Conservation (phyloP, 2,888 invertebrate species). For the Strigamia transsilvanica region DNA sequence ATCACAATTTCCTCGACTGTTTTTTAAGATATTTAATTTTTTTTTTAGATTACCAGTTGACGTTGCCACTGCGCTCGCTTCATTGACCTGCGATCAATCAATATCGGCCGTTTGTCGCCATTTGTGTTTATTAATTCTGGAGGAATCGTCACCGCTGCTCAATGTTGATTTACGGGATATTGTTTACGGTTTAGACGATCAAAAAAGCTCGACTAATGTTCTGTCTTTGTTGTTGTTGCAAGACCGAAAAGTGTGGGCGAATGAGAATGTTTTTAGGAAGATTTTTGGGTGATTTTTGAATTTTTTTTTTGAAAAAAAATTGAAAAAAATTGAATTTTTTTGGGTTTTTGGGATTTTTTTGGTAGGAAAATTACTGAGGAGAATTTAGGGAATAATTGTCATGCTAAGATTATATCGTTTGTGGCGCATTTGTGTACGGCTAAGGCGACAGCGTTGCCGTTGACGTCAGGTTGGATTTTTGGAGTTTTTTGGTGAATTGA, state of each 20-base stretch:
- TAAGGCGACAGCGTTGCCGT: not conserved
- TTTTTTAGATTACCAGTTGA: constrained; percentile 33
- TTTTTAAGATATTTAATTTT: not conserved
- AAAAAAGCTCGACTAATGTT: not conserved
- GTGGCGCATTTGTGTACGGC: not conserved
- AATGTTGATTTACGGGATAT: not conserved
- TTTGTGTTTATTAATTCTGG: constrained; percentile 13
- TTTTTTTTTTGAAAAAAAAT: too few species aligned
- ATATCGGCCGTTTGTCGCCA: not conserved
- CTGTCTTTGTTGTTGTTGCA: not conserved
- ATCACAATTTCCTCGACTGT: not conserved
- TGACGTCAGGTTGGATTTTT: not conserved
- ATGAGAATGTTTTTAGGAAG: not conserved
- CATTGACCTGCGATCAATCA: not conserved
- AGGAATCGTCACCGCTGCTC: not conserved
- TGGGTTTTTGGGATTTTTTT: too few species aligned
- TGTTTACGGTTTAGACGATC: too few species aligned
- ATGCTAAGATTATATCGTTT: not conserved
- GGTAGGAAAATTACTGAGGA: not conserved
- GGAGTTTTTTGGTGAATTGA: not conserved
- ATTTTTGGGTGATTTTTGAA: not conserved
- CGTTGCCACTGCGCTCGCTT: not conserved
- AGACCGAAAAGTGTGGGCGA: not conserved
- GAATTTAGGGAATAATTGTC: not conserved
- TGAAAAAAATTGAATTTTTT: too few species aligned